These are phyloP conservation scores for Spodoptera frugiperda DNA, from an alignment of 1,140 invertebrate genomes.

Conservation along the genomic window DNA sequence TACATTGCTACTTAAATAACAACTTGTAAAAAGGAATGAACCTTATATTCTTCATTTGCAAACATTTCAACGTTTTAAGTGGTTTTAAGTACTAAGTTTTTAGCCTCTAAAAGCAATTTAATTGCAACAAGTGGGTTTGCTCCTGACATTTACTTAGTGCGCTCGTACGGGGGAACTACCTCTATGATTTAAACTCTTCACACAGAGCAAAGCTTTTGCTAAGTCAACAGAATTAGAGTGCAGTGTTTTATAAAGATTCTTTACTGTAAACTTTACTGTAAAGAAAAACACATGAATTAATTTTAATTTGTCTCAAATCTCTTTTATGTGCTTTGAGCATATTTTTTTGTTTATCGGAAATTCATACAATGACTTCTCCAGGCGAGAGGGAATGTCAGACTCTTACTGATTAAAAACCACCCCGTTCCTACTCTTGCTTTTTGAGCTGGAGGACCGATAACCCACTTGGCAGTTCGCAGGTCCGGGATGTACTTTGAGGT, in stretches of 20 bases:
- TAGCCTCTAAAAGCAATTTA: not conserved
- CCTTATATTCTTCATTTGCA: not conserved
- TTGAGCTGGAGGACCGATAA: too few species aligned
- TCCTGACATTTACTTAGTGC: not conserved
- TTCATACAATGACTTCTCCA: too few species aligned
- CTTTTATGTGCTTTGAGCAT: not conserved
- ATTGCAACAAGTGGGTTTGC: conserved; percentile 15
- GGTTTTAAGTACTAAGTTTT: not conserved
- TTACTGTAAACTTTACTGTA: too few species aligned
- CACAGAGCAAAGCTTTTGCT: conserved; percentile 3
- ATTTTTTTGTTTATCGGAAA: too few species aligned
- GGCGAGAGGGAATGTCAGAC: too few species aligned
- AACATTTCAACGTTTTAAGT: not conserved
- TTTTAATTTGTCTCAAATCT: too few species aligned
- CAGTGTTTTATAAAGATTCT: not conserved
- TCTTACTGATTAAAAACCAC: too few species aligned
- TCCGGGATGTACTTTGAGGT: too few species aligned
- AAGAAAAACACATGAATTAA: not conserved
- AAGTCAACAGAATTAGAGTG: conserved; percentile 6
- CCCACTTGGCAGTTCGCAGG: too few species aligned
- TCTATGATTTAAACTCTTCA: conserved; percentile 18
- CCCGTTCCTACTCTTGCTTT: too few species aligned
- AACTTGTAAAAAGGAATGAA: too few species aligned
- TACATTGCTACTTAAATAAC: too few species aligned
- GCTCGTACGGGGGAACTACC: not conserved